phyloP scores from a whole-genome alignment of 2,113 vertebrate species.

The Chionis minor region DNA sequence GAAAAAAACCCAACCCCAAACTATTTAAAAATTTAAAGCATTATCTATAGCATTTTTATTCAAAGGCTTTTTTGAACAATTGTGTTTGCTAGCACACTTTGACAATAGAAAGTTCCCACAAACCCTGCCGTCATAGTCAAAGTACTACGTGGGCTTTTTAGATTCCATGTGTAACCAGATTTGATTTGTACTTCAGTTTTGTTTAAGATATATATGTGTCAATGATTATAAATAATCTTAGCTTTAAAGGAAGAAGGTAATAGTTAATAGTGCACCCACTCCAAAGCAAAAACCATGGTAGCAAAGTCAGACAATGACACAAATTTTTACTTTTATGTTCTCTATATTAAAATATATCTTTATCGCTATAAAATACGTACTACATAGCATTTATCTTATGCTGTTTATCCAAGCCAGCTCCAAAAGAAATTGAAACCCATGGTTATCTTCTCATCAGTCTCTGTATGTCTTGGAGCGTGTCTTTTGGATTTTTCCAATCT shows the following conservation, averaged over 20 bases:
- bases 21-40: slow-evolving; percentile 72
- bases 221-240: neutral
- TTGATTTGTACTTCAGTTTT: neutral
- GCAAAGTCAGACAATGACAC: neutral
- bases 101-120: slow-evolving; percentile 15
- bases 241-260: neutral
- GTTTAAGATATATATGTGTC: neutral
- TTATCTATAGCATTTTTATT: slow-evolving; percentile 65
- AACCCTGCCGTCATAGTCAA: neutral
- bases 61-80: slow-evolving; percentile 59
- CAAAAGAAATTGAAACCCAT: neutral
- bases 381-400: neutral
- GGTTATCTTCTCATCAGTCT: neutral
- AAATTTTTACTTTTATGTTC: neutral
- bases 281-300: neutral
- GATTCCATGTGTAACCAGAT: neutral
- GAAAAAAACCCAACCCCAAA: slow-evolving; percentile 10
- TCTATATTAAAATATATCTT: neutral
- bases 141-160: neutral
- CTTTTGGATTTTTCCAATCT: neutral
- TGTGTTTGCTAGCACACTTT: slow-evolving; percentile 20
- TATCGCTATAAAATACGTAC: neutral
- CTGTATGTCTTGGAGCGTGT: neutral
- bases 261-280: neutral
- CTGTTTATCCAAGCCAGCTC: neutral